These are phyloP conservation scores for Malurus melanocephalus DNA, from an alignment of 2,113 vertebrate species.

Conservation along the genomic window DNA sequence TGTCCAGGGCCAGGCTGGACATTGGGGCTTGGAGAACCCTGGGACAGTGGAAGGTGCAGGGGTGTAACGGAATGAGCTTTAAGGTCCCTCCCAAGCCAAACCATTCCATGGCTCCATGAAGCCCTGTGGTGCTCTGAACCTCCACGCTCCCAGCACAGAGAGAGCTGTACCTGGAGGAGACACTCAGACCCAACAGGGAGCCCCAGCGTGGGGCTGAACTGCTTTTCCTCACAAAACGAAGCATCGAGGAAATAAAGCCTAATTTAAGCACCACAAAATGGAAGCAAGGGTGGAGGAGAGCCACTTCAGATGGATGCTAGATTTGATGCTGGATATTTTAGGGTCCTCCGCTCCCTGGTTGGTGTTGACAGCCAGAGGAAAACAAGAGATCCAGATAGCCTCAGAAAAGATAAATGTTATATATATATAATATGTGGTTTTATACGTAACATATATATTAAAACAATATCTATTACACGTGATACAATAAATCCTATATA, in stretches of 20 bases:
- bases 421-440: too few relatives aligned
- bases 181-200: neutral
- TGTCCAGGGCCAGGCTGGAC: neutral
- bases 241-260: neutral
- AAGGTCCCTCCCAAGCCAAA: neutral
- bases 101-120: too few relatives aligned
- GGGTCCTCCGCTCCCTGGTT: neutral
- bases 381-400: neutral
- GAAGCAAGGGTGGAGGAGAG: neutral
- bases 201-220: accelerated
- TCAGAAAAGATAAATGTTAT: neutral
- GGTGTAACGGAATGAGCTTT: accelerated
- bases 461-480: too few relatives aligned
- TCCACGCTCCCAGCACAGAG: too few relatives aligned
- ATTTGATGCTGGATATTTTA: neutral
- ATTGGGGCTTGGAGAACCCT: neutral
- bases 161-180: too few relatives aligned
- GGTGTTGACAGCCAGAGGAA: too few relatives aligned
- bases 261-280: neutral
- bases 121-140: too few relatives aligned
- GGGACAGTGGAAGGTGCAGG: neutral
- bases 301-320: neutral
- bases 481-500: neutral
- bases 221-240: neutral
- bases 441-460: neutral